These are phyloP conservation scores for Caenorhabditis drosophilae DNA, from an alignment of 2,888 invertebrate species.

Conservation along the genomic window DNA sequence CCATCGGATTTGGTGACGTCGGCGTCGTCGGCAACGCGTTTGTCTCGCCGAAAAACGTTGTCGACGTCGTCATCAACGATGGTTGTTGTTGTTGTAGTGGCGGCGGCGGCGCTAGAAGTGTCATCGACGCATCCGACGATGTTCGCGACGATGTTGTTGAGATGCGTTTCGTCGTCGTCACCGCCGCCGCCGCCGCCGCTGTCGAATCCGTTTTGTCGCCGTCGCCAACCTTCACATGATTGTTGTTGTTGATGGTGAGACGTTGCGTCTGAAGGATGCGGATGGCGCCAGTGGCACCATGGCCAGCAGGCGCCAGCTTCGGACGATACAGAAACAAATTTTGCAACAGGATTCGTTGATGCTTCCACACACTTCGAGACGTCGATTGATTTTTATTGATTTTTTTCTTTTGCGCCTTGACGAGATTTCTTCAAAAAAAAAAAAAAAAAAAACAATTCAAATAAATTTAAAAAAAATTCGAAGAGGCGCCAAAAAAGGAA, in stretches of 20 bases:
- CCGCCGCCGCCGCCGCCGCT: slow-evolving; percentile 6
- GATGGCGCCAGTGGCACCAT: slow-evolving; percentile 7
- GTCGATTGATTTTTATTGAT: too few relatives aligned
- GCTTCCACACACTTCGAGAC: too few relatives aligned
- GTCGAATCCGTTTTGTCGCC: neutral
- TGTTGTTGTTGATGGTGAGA: slow-evolving; percentile 10
- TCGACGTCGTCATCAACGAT: neutral
- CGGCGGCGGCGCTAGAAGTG: slow-evolving; percentile 13
- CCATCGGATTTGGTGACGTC: slow-evolving; percentile 17
- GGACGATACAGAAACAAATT: slow-evolving; percentile 43
- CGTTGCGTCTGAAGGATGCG: slow-evolving; percentile 2
- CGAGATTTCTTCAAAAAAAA: too few relatives aligned
- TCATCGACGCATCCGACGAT: slow-evolving; percentile 22
- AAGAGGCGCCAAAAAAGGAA: too few relatives aligned
- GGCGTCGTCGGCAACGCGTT: too few relatives aligned
- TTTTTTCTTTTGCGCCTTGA: too few relatives aligned
- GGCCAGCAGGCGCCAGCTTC: slow-evolving; percentile 36
- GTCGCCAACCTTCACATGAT: slow-evolving; percentile 9
- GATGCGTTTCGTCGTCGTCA: neutral
- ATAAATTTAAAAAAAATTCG: too few relatives aligned
- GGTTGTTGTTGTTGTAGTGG: neutral
- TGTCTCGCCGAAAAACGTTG: too few relatives aligned
- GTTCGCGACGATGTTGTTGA: slow-evolving; percentile 11
- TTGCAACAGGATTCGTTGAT: slow-evolving; percentile 32
- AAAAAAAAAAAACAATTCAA: too few relatives aligned